phyloP scores from a whole-genome alignment of 2,113 vertebrate genomes.

The Ciconia boyciana region DNA sequence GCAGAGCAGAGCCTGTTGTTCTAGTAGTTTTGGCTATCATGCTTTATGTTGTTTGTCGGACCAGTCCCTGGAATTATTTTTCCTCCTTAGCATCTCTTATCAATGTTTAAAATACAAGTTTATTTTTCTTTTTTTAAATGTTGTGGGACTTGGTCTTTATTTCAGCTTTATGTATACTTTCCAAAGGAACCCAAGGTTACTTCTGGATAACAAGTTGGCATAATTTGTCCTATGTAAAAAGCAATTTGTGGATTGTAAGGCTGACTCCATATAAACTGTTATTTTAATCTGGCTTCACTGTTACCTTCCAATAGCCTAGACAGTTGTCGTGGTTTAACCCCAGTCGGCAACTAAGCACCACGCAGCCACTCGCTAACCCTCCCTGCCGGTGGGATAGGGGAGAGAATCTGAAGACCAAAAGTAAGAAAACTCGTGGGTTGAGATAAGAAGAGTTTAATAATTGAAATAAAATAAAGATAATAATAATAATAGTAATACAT shows the following conservation, averaged over 20 bases:
- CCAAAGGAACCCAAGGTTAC: neutral
- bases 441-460: too few relatives aligned
- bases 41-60: neutral
- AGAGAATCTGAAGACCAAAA: too few relatives aligned
- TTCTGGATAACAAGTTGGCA: neutral
- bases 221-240: neutral
- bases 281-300: neutral
- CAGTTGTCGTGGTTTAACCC: neutral
- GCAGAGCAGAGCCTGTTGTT: conserved; percentile 13
- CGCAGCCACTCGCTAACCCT: too few relatives aligned
- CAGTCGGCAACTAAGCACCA: too few relatives aligned
- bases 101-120: neutral
- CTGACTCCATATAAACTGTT: neutral
- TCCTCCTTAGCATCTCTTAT: neutral
- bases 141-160: neutral
- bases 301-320: neutral
- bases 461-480: too few relatives aligned
- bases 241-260: neutral
- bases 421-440: too few relatives aligned
- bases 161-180: neutral
- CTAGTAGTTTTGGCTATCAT: neutral
- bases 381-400: too few relatives aligned
- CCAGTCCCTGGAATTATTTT: neutral
- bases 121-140: neutral
- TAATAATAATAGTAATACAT: too few relatives aligned